A percentile compares a stretch with the other conserved stretches of the same genome.
phyloP scores from a whole-genome alignment of 1,140 invertebrate species.

The Heliconius hewitsoni region DNA sequence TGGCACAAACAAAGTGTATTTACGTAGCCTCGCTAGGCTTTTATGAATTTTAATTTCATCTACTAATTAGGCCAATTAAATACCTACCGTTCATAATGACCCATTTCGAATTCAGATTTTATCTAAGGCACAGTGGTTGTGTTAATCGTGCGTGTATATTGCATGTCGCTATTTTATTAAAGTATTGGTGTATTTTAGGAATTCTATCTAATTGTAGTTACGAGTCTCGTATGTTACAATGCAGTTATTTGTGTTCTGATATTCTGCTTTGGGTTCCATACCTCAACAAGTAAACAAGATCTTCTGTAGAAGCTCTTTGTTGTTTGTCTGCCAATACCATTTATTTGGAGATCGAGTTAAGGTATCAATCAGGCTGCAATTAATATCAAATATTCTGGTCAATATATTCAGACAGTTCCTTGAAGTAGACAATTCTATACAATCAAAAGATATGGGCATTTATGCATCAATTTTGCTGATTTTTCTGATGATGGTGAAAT shows the following conservation, averaged over 20 bases:
- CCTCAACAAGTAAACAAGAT: no score
- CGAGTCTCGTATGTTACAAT: background rate
- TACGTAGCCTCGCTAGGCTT: constrained; percentile 28
- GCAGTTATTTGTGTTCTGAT: background rate
- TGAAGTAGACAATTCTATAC: no score
- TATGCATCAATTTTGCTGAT: no score
- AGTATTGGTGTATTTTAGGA: background rate
- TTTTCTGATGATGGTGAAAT: no score
- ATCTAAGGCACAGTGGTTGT: constrained; percentile 33
- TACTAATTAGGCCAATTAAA: constrained; percentile 34
- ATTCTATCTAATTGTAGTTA: background rate
- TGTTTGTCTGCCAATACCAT: no score
- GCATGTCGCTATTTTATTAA: background rate
- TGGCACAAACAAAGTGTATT: constrained; percentile 57
- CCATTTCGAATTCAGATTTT: constrained; percentile 32
- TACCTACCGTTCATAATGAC: constrained; percentile 27
- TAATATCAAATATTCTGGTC: no score
- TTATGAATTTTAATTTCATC: constrained; percentile 27
- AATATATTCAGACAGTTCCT: no score
- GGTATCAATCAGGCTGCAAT: no score
- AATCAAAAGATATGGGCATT: no score
- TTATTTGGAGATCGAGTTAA: no score
- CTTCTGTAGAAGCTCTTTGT: no score
- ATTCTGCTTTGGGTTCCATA: no score
- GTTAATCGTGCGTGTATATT: background rate